Conservation (phyloP, 2,888 invertebrate species). For the Erpobdella octoculata region DNA sequence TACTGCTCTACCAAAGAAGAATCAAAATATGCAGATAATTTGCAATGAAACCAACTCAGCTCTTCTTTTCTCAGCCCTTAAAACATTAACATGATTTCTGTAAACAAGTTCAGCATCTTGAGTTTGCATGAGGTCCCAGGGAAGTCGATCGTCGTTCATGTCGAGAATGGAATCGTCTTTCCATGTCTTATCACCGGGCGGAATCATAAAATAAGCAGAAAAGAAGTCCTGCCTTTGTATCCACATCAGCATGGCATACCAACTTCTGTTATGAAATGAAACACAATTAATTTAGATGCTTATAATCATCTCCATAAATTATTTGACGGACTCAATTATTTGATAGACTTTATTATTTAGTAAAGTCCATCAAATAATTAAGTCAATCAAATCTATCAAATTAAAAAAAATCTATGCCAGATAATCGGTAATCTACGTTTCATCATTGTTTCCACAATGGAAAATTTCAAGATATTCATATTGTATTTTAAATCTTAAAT, state of each 20-base stretch:
- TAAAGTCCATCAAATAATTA: too few species aligned
- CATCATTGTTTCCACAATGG: too few species aligned
- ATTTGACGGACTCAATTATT: too few species aligned
- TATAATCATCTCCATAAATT: too few species aligned
- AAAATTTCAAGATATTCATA: too few species aligned
- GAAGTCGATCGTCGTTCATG: conserved; percentile 67
- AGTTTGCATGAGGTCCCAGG: conserved; percentile 81
- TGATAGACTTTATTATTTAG: too few species aligned
- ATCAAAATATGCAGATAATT: too few species aligned
- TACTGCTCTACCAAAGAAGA: too few species aligned
- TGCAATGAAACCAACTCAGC: conserved; percentile 86
- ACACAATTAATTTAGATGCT: neutral
- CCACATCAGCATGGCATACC: conserved; percentile 77
- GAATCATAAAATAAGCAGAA: conserved; percentile 80
- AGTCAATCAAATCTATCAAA: too few species aligned
- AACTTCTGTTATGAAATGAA: conserved; percentile 61
- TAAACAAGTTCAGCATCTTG: conserved; percentile 85
- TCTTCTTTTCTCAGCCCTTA: conserved; percentile 83
- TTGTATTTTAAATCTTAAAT: too few species aligned
- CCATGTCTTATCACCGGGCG: conserved; percentile 70
- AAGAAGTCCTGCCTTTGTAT: conserved; percentile 86
- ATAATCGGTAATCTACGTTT: too few species aligned
- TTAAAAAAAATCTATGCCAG: too few species aligned
- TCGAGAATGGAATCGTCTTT: conserved; percentile 63
- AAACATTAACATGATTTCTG: conserved; percentile 78